Evolutionary conservation across 2,888 invertebrate species (phyloP), one percentile per base, ranked within the genome.

Genomic region (Mythimna albipuncta): DNA sequence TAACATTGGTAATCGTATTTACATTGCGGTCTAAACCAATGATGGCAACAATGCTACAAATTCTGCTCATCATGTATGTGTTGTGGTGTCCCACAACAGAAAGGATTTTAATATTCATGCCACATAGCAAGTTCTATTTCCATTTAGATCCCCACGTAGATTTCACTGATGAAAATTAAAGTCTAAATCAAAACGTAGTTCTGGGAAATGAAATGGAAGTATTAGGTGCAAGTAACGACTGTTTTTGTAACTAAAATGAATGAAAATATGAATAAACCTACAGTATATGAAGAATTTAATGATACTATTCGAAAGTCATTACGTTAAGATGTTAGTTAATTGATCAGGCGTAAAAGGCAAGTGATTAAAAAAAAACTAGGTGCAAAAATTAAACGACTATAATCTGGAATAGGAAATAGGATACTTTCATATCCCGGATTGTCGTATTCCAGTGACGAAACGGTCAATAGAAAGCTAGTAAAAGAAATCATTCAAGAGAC

Each of bases 91-190:
- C 32, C 44, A 62, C 13, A 44, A 26, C 52, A 58, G 52, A 68
- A 50, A 64, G 38, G 19, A 52, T 59, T 58, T 78, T 59, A 50
- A 35, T 69, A 78, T 78, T 75, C 81, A 81, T 63, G 35, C 38
- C 65, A 44, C 81, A 64, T 38, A 10, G 69, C 59, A 44, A 64
- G 32, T 57, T 66, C 26, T 19, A 52, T 69, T 66, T 64, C 65
- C 70, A 81, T 78, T 78, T 75, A 76, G 76, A 78, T 81, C 58
- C 58, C 21, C 54, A 55, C 19, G 54, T 52, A 54, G 64, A 69
- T 78, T 66, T 13, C 32, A 19, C 47, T 75, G 81, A 75, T 78
- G 64, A 67, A 68, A 74, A n/a, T 61, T 57, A n/a, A 64, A 74
- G 13, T 55, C 32, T 9, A 66, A 64, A 63, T 66, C 57, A 61